Percentiles rank a stretch among this genome's conserved stretches.
Conservation (phyloP, 2,797 vertebrate species). For the Neosilurus mollespiculum region DNA sequence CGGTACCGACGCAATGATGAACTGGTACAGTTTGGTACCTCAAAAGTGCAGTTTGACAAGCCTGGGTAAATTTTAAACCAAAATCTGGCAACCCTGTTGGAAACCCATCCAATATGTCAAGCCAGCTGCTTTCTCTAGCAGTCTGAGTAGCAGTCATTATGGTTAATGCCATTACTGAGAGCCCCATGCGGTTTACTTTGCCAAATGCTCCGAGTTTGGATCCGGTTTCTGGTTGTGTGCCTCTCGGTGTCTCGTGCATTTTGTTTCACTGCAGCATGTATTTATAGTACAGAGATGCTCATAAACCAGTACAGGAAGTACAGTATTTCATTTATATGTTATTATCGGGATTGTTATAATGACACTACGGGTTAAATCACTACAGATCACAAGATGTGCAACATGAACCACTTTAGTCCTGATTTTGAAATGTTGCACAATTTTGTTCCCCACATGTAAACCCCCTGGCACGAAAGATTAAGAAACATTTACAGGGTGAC, state of each 20-base stretch:
- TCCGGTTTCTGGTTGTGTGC: conserved; percentile 13
- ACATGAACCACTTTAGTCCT: not conserved
- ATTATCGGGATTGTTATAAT: not conserved
- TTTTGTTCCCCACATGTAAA: not conserved
- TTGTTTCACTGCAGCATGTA: not conserved
- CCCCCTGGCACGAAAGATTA: not conserved
- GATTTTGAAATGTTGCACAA: not conserved
- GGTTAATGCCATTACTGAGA: conserved; percentile 26
- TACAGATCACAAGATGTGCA: not conserved
- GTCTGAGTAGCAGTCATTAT: conserved; percentile 26
- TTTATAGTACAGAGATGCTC: no score
- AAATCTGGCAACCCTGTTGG: conserved; percentile 19
- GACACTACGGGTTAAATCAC: no score
- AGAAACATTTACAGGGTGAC: not conserved
- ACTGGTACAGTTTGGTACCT: no score
- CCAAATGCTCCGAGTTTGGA: conserved; percentile 22
- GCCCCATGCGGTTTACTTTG: conserved; percentile 3
- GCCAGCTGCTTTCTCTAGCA: conserved; percentile 27
- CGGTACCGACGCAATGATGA: not conserved
- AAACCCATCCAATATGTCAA: conserved; percentile 21
- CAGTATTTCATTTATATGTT: not conserved
- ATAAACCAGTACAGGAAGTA: not conserved
- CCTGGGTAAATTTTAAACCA: not conserved
- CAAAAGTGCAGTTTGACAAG: no score
- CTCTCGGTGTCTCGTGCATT: not conserved